Base-by-base conservation (phyloP, 2,888 invertebrate species). In the Drosophila flavopinicola region DNA sequence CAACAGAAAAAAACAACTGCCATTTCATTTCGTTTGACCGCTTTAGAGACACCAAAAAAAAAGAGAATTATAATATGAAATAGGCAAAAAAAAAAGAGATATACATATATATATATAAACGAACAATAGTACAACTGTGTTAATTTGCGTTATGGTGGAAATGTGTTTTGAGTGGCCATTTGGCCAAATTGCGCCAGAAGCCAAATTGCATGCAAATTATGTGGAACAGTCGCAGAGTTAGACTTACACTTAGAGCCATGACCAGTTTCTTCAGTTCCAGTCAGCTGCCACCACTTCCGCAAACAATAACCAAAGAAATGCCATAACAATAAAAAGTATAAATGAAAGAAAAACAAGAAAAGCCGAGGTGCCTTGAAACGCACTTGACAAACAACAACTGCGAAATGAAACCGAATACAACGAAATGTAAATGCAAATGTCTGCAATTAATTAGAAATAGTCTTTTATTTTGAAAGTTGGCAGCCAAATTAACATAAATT, bases 181-280 rank as follows among this genome's bases (percentile, higher is more conserved):
- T 80, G 63, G 42, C 58, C 48, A 77, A 84, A 78, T 80, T 78
- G 71, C 78, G 85, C 61, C 79, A 79, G 80, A 71, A 72, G 75
- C 63, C 39, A 85, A 80, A 80, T 82, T 75, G 75, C 79, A 80
- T 85, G 78, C 85, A 82, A 80, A 80, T 85, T 82, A 85, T 84
- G 85, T 84, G 75, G 85, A 78, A 74, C 78, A 66, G 17, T 5
- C 11, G 17, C 44, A 29, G 44, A 11, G 13, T 13, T 24, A 4
- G 37, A 20, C 17, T n/a, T 23, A 38, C n/a, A 44, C 11, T 11
- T 44, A 1, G 11, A 13, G 30, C 20, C 20, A 11, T 30, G 41
- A 67, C 73, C 61, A 72, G 70, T 67, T 67, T 42, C 11, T 15
- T 4, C 20, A 39, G 33, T 66, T 33, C 49, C 65, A 57, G 29